Base-by-base conservation (phyloP, 2,113 vertebrate genomes). In the Cynopterus brachyotis region DNA sequence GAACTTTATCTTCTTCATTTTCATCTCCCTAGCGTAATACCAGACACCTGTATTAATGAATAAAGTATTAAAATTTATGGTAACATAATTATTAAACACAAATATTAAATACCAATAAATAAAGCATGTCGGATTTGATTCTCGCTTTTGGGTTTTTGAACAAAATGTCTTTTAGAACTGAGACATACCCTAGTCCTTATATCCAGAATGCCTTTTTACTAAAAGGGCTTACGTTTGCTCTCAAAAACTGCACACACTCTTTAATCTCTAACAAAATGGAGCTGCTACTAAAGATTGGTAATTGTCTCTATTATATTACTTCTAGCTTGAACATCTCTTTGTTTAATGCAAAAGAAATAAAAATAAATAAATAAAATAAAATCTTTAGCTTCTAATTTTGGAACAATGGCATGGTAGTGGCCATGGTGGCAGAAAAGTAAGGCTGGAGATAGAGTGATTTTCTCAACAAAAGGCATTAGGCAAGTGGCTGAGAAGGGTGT, bases 91-190 rank as follows among this genome's bases (percentile, higher is more conserved):
- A 53, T 42, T 50, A 37, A 66, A 45, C 7, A 42, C 9, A 83
- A 84, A 75, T 40, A 76, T 53, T 93, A 75, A 37, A 64, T 84
- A 78, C 26, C 81, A 91, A 69, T 37, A 73, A 53, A n/a, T 55
- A 70, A 82, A 62, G 45, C 59, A 75, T 32, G 9, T 28, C 88
- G 42, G 5, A 45, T 32, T 84, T 32, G 4, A 66, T 79, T 79
- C 26, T n/a, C 57, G 70, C 10, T 10, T 84, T 47, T 96, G 50
- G 32, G 9, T 59, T 7, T 7, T 66, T 69, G 15, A 72, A 73
- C 69, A 84, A 67, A 89, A 78, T 26, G n/a, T 40, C n/a, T 55
- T 72, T 32, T 24, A 24, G 9, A 5, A 9, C 11, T 60, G 24
- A 5, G 22, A 32, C 3, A 47, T 22, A 62, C 37, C 53, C 16